phyloP scores from a whole-genome alignment of 2,888 invertebrate species.

The Augiades crinisus region DNA sequence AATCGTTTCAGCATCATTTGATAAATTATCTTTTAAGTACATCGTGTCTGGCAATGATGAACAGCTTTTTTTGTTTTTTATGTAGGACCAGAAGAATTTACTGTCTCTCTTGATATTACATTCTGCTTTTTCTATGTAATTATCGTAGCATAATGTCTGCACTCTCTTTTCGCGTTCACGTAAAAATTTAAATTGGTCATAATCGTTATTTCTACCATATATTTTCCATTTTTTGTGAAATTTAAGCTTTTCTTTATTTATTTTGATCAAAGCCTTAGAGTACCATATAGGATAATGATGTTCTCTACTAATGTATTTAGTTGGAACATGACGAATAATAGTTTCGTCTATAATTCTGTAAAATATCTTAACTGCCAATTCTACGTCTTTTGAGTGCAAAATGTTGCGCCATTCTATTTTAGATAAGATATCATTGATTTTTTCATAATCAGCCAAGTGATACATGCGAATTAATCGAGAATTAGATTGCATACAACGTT shows the following conservation, averaged over 20 bases:
- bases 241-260: not conserved
- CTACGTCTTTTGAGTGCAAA: not conserved
- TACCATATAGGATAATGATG: not conserved
- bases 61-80: not conserved
- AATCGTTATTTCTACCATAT: not conserved
- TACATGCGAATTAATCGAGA: not conserved
- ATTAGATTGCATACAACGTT: not conserved
- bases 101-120: not conserved
- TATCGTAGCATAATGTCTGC: not conserved
- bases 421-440: not conserved
- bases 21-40: not conserved
- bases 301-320: not conserved
- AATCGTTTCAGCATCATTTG: not conserved
- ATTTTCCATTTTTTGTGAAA: conserved; percentile 1
- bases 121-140: not conserved
- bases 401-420: not conserved
- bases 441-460: not conserved
- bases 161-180: not conserved
- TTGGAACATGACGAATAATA: not conserved
- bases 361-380: not conserved
- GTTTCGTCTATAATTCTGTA: not conserved
- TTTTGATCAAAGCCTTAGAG: not conserved
- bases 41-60: not conserved
- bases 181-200: not conserved
- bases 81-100: not conserved